Percentiles rank a stretch among this genome's conserved stretches.
These are phyloP conservation scores for Polypedilum vanderplanki DNA, from an alignment of 1,140 invertebrate species.

Conservation along the genomic window DNA sequence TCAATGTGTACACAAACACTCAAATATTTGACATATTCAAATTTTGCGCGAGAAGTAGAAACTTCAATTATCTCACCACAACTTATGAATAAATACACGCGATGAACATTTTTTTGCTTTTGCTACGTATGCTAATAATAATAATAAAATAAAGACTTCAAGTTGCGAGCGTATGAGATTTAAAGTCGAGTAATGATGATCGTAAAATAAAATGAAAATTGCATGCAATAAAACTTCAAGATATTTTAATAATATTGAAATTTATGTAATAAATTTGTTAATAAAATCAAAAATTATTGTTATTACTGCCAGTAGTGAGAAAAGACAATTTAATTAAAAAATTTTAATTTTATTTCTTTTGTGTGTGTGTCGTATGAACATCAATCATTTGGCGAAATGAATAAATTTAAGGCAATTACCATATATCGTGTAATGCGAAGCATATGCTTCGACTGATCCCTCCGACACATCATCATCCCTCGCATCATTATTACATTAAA, in stretches of 20 bases:
- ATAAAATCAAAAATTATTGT: neutral
- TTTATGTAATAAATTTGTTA: neutral
- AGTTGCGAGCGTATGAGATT: neutral
- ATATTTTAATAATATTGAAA: neutral
- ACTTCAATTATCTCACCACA: constrained; percentile 12
- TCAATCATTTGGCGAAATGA: neutral
- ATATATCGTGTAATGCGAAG: neutral
- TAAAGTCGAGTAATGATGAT: neutral
- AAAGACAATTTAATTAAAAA: neutral
- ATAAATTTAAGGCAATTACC: neutral
- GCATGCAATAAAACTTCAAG: neutral
- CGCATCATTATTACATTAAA: neutral
- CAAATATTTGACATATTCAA: constrained; percentile 14
- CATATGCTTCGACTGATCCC: neutral
- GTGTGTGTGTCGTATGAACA: constrained; percentile 9
- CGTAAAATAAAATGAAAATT: constrained; percentile 8
- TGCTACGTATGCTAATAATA: neutral
- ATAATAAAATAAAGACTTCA: neutral
- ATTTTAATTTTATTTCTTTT: neutral
- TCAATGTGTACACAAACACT: neutral
- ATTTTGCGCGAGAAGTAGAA: neutral
- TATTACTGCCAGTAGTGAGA: neutral
- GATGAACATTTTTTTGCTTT: too few relatives aligned
- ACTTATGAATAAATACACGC: neutral
- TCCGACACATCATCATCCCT: constrained; percentile 10